Conservation (phyloP, 2,888 invertebrate species). For the Teinopalpus imperialis region DNA sequence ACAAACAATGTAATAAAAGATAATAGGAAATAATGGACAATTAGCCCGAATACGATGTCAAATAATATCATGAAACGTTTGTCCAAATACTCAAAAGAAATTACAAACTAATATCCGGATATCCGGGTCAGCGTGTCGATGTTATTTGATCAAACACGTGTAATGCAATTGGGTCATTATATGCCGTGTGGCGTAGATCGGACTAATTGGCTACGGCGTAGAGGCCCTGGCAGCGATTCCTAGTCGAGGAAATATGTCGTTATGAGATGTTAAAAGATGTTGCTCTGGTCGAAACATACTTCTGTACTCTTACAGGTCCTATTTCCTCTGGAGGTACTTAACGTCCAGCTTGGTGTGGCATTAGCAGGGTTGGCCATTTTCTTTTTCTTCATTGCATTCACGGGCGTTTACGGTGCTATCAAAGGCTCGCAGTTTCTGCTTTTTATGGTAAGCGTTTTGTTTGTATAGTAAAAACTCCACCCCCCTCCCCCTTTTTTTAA, state of each 20-base stretch:
- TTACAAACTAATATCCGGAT: not conserved
- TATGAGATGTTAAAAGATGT: too few species aligned
- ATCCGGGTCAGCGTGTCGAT: not conserved
- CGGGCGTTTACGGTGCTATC: conserved; percentile 64
- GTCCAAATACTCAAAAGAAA: not conserved
- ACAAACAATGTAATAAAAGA: not conserved
- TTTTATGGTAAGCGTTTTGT: conserved; percentile 56
- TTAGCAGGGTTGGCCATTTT: conserved; percentile 43
- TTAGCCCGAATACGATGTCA: conserved; percentile 3
- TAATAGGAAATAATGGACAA: not conserved
- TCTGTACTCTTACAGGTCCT: too few species aligned
- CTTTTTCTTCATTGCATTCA: conserved; percentile 54
- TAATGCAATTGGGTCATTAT: too few species aligned
- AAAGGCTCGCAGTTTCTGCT: conserved; percentile 57
- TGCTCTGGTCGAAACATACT: too few species aligned
- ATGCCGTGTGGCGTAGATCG: too few species aligned
- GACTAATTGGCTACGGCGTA: too few species aligned
- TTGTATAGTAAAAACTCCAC: too few species aligned
- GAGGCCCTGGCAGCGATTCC: too few species aligned
- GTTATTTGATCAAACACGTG: too few species aligned
- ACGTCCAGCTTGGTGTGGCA: conserved; percentile 45
- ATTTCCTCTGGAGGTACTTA: not conserved
- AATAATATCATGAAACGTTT: not conserved
- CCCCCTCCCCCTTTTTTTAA: too few species aligned
- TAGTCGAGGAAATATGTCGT: too few species aligned